These are phyloP conservation scores for Meles meles DNA, from an alignment of 2,113 vertebrate genomes.

Conservation along the genomic window DNA sequence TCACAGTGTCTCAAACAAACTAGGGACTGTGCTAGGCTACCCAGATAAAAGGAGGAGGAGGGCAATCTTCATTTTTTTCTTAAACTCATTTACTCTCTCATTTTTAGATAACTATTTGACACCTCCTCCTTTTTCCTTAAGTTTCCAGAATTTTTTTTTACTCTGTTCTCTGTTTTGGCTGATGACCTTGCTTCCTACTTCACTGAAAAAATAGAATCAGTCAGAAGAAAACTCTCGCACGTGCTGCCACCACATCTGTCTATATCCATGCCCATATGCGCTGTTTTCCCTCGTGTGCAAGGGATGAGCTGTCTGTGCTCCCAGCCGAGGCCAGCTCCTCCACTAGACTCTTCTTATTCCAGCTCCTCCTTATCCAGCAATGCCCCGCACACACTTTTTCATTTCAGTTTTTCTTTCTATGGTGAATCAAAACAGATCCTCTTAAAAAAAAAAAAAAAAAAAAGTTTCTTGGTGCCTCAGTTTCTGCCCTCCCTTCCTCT, in stretches of 20 bases:
- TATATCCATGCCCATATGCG: not conserved
- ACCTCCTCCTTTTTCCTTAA: not conserved
- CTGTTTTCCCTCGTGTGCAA: not conserved
- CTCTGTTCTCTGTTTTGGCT: not conserved
- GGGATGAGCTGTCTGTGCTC: not conserved
- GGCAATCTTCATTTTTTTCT: not conserved
- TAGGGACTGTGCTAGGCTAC: not conserved
- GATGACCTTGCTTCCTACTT: not conserved
- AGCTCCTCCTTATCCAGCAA: not conserved
- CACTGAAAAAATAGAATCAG: constrained; percentile 15
- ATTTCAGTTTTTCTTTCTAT: not conserved
- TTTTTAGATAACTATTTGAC: not conserved
- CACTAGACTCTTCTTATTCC: not conserved
- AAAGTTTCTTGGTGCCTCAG: not conserved
- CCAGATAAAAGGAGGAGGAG: not conserved
- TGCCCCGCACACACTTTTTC: not conserved
- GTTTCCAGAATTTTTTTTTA: not conserved
- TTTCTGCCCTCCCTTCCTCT: not conserved
- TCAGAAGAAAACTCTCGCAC: not conserved
- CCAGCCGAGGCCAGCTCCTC: not conserved
- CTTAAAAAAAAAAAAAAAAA: not conserved
- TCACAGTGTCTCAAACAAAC: not conserved
- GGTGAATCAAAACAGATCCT: not conserved
- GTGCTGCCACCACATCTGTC: not conserved
- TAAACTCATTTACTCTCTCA: not conserved